phyloP scores from a whole-genome alignment of 2,797 vertebrate species.

The Sarcoramphus papa region DNA sequence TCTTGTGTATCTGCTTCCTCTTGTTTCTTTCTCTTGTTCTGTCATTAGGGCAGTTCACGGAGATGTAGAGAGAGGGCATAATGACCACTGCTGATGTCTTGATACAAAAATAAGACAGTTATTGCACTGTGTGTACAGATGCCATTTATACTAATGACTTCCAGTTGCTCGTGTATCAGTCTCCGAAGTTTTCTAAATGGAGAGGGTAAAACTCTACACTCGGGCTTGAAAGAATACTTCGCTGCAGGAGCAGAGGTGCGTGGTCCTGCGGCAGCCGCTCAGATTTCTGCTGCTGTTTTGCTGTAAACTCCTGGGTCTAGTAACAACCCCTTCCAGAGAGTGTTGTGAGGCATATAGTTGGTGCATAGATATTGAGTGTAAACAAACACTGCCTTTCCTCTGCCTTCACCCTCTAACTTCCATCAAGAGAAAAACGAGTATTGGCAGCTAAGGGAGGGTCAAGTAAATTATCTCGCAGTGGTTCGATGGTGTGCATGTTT shows the following conservation, averaged over 20 bases:
- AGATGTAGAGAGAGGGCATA: background rate
- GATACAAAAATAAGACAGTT: background rate
- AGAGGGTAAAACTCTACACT: background rate
- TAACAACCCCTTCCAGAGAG: background rate
- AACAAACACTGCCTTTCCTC: slow-evolving; percentile 9
- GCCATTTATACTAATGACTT: background rate
- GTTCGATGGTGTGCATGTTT: background rate
- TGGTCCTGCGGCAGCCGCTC: background rate
- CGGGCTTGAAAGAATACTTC: background rate
- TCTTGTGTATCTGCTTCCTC: background rate
- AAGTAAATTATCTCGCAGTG: background rate
- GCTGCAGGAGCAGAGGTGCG: background rate
- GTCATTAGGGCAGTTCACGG: background rate
- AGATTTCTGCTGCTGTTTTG: background rate
- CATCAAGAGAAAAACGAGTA: background rate
- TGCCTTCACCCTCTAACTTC: background rate
- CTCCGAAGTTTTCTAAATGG: background rate
- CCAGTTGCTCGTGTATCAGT: background rate
- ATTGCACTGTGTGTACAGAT: background rate
- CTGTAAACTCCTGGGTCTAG: background rate
- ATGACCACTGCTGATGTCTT: background rate
- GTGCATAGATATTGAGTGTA: background rate
- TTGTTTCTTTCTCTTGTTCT: background rate
- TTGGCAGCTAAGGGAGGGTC: background rate
- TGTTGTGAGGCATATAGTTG: background rate